These are phyloP conservation scores for Ibidorhyncha struthersii DNA, from an alignment of 2,113 vertebrate genomes.

Conservation along the genomic window DNA sequence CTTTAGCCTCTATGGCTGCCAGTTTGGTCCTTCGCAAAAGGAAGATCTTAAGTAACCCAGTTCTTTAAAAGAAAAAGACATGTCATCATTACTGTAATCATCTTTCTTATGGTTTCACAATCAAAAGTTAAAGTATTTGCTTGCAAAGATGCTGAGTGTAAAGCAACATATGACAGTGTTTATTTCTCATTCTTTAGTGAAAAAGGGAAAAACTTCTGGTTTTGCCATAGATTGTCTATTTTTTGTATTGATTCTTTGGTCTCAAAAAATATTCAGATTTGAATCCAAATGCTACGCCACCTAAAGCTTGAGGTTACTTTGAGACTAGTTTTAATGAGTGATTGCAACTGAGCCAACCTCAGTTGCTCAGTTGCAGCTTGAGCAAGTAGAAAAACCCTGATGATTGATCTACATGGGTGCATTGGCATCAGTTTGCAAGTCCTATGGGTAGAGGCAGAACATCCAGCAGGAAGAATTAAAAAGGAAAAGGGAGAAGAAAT, in stretches of 20 bases:
- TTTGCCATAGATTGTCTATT: not conserved
- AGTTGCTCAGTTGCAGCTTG: slow-evolving; percentile 67
- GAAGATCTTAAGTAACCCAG: not conserved
- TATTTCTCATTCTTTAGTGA: slow-evolving; percentile 46
- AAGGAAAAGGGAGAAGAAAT: slow-evolving; percentile 67
- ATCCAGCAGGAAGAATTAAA: slow-evolving; percentile 75
- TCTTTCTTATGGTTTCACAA: not conserved
- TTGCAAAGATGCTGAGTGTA: slow-evolving; percentile 39
- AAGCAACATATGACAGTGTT: slow-evolving; percentile 39
- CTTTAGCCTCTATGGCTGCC: not conserved
- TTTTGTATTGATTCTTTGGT: slow-evolving; percentile 51
- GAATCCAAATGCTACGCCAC: slow-evolving; percentile 62
- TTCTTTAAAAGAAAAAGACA: not conserved
- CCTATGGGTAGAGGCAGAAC: slow-evolving; percentile 65
- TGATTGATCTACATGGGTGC: slow-evolving; percentile 69
- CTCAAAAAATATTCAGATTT: slow-evolving; percentile 60
- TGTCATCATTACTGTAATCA: not conserved
- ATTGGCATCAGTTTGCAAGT: slow-evolving; percentile 63
- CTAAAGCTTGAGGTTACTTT: slow-evolving; percentile 69
- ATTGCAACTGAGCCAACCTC: slow-evolving; percentile 67
- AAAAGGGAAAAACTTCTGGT: not conserved
- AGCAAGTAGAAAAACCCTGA: slow-evolving; percentile 62
- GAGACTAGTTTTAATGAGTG: slow-evolving; percentile 76
- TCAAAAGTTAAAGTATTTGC: not conserved
- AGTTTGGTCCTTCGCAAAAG: not conserved